Evolutionary conservation across 2,888 invertebrate genomes (phyloP).

Genomic region (Hoplodrina ambigua): DNA sequence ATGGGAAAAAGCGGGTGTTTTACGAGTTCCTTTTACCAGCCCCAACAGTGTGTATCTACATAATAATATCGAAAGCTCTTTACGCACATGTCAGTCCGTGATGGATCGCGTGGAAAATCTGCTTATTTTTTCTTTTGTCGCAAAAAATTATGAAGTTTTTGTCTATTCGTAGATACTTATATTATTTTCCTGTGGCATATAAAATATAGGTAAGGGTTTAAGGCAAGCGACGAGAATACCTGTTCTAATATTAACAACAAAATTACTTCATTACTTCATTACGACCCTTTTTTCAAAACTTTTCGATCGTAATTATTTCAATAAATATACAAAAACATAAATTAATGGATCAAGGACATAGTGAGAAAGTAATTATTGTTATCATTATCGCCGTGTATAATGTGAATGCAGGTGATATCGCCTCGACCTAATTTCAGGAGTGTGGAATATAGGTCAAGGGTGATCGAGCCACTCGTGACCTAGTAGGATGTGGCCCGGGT

Average conservation of each 20-base stretch:
- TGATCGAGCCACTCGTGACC: constrained; percentile 67
- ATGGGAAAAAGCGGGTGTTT: constrained; percentile 57
- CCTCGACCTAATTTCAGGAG: constrained; percentile 72
- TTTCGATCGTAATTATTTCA: constrained; percentile 26
- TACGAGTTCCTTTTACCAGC: constrained; percentile 54
- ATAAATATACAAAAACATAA: constrained; percentile 32
- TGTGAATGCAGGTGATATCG: constrained; percentile 67
- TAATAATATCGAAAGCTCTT: constrained; percentile 32
- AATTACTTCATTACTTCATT: neutral
- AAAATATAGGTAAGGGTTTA: neutral
- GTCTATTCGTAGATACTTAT: neutral
- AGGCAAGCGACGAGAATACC: neutral
- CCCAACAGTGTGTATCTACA: constrained; percentile 25
- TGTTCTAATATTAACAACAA: neutral
- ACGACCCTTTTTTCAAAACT: neutral
- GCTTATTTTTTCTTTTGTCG: constrained; percentile 1
- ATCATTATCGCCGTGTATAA: constrained; percentile 65
- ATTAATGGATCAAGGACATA: constrained; percentile 68
- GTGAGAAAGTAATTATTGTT: constrained; percentile 66
- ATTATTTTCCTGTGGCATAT: constrained; percentile 1
- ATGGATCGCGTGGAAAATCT: constrained; percentile 30
- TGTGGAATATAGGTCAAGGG: constrained; percentile 80
- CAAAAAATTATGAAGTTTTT: constrained; percentile 23
- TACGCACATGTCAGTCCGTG: constrained; percentile 11
- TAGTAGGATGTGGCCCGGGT: constrained; percentile 63